phyloP scores from a whole-genome alignment of 1,140 invertebrate genomes.

The Dendroctonus ponderosae region DNA sequence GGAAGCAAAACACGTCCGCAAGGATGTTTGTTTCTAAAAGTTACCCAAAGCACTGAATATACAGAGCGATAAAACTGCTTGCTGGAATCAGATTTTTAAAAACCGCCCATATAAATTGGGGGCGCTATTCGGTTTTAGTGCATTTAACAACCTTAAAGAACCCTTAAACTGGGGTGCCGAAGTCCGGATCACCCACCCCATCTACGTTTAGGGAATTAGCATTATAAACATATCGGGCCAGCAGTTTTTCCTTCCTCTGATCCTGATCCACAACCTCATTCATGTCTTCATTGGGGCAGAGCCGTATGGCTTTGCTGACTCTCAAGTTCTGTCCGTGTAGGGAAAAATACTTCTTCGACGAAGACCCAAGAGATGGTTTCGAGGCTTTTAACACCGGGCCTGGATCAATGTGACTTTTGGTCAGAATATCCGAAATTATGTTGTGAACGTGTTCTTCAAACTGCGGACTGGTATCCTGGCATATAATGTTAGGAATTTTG shows the following conservation, averaged over 20 bases:
- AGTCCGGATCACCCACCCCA: conserved; percentile 60
- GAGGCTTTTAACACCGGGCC: conserved; percentile 25
- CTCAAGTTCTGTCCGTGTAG: conserved; percentile 46
- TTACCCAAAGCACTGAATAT: no score
- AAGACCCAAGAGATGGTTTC: conserved; percentile 36
- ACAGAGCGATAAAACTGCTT: no score
- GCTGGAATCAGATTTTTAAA: no score
- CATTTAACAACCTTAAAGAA: no score
- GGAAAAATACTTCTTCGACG: conserved; percentile 46
- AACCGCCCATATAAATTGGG: no score
- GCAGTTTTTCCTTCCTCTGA: conserved; percentile 49
- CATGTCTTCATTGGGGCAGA: conserved; percentile 48
- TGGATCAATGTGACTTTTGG: conserved; percentile 40
- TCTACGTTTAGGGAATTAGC: conserved; percentile 51
- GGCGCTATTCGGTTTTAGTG: no score
- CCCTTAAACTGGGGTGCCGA: conserved; percentile 59
- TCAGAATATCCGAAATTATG: conserved; percentile 49
- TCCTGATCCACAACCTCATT: conserved; percentile 37
- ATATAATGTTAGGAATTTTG: conserved; percentile 25
- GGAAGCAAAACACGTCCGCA: no score
- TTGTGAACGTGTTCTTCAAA: conserved; percentile 50
- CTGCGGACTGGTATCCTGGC: conserved; percentile 46
- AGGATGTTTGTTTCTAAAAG: no score
- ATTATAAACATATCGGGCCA: conserved; percentile 50
- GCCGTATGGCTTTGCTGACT: conserved; percentile 47